Evolutionary conservation across 2,888 invertebrate genomes (phyloP).

Genomic region (Platerodrilus igneus): DNA sequence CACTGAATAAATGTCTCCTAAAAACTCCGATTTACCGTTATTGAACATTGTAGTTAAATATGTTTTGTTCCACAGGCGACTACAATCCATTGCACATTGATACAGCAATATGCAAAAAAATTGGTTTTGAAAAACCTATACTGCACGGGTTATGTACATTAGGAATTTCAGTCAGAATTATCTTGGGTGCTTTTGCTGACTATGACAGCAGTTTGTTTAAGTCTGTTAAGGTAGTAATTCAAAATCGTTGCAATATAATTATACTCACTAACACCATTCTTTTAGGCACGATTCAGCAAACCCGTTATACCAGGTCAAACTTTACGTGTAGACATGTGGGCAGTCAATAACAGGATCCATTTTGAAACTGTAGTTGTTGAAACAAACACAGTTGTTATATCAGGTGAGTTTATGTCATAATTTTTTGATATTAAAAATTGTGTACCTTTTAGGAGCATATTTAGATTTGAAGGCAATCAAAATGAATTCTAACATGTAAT

Average conservation of each 20-base stretch:
- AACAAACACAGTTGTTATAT: slow-evolving; percentile 71
- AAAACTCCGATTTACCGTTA: no score
- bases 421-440: no score
- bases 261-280: no score
- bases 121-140: slow-evolving; percentile 84
- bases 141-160: slow-evolving; percentile 91
- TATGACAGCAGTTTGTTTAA: slow-evolving; percentile 78
- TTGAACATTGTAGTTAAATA: no score
- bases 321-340: slow-evolving; percentile 91
- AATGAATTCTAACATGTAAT: no score
- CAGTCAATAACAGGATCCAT: slow-evolving; percentile 74
- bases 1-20: no score
- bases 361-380: slow-evolving; percentile 84
- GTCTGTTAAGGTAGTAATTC: slow-evolving; percentile 69
- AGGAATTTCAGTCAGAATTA: slow-evolving; percentile 76
- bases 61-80: slow-evolving; percentile 87
- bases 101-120: slow-evolving; percentile 73
- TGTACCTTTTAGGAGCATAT: no score
- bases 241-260: slow-evolving; percentile 1
- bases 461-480: no score
- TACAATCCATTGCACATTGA: slow-evolving; percentile 95
- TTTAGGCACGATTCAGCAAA: slow-evolving; percentile 79
- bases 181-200: slow-evolving; percentile 69
- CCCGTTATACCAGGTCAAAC: slow-evolving; percentile 94
- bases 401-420: slow-evolving; percentile 62